phyloP scores from a whole-genome alignment of 2,113 vertebrate species.

The Pampusana beccarii region DNA sequence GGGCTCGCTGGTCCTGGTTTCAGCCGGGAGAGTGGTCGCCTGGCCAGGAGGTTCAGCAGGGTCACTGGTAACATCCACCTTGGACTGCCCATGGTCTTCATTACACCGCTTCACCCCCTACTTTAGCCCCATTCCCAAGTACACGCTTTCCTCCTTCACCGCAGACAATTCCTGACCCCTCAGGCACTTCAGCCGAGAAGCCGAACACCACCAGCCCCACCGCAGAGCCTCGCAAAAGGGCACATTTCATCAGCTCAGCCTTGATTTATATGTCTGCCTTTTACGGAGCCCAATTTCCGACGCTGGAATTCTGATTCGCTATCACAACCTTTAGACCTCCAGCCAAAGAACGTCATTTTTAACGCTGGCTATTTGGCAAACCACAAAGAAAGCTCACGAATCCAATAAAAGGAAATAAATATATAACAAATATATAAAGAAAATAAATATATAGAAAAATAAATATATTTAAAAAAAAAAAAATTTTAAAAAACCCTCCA shows the following conservation, averaged over 20 bases:
- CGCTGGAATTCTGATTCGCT: background rate
- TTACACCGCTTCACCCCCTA: background rate
- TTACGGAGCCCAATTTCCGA: background rate
- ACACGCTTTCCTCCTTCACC: background rate
- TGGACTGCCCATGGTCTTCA: background rate
- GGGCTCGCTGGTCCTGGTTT: background rate
- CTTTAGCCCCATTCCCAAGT: fast-evolving
- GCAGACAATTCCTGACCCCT: background rate
- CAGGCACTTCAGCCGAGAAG: background rate
- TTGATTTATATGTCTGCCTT: background rate
- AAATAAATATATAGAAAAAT: background rate
- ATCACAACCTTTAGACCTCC: background rate
- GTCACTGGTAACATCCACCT: background rate
- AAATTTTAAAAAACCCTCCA: background rate
- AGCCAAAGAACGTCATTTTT: background rate
- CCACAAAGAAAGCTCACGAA: background rate
- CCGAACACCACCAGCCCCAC: background rate
- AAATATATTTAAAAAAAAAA: too few relatives aligned
- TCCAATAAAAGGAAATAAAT: background rate
- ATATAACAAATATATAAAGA: background rate
- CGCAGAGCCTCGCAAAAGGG: background rate
- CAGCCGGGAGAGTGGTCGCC: background rate
- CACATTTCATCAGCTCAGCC: background rate
- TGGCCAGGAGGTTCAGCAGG: background rate
- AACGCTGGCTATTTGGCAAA: background rate